phyloP scores from a whole-genome alignment of 2,797 vertebrate species.

The Xenops minutus region DNA sequence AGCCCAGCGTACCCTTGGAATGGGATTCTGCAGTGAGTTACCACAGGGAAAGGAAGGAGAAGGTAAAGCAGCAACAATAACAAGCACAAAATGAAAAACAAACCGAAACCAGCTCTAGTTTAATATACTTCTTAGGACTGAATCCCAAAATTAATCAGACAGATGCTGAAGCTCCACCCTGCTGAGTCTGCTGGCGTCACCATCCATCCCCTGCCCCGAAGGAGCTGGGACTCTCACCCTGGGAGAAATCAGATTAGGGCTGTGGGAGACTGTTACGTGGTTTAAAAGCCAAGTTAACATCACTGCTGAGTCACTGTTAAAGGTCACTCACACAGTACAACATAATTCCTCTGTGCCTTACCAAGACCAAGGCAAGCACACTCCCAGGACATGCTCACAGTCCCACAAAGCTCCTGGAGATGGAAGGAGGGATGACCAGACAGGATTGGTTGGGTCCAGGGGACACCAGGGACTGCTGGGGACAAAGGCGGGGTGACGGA shows the following conservation, averaged over 20 bases:
- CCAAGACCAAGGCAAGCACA: fast-evolving
- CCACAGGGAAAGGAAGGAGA: background rate
- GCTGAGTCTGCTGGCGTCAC: fast-evolving
- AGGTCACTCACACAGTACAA: background rate
- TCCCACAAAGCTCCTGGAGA: background rate
- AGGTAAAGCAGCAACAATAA: background rate
- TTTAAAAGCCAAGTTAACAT: background rate
- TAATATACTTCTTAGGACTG: background rate
- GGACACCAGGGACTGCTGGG: background rate
- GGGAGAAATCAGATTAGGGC: background rate
- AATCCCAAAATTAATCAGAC: background rate
- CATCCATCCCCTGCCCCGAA: background rate
- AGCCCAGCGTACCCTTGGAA: background rate
- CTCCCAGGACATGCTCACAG: background rate
- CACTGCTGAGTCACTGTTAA: background rate
- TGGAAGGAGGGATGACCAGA: background rate
- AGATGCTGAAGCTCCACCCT: background rate
- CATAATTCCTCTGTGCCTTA: background rate
- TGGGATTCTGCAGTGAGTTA: background rate
- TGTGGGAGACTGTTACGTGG: background rate
- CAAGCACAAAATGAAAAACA: background rate
- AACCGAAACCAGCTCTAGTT: background rate
- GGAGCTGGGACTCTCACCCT: background rate
- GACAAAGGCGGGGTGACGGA: background rate
- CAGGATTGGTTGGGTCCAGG: background rate